phyloP scores from a whole-genome alignment of 2,888 invertebrate species.

The Meliscaeva auricollis region DNA sequence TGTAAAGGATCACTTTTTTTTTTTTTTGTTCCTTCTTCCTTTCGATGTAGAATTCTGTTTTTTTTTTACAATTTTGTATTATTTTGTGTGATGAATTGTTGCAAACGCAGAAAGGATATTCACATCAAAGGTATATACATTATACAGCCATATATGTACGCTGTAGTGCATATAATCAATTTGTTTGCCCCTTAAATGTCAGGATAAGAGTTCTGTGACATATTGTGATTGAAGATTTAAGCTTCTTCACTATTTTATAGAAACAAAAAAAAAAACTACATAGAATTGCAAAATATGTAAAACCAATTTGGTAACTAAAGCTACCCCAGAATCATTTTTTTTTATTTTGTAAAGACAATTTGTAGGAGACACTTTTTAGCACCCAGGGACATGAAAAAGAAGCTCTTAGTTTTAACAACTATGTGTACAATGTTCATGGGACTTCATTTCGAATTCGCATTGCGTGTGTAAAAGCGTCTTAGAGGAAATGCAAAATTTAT shows the following conservation, averaged over 20 bases:
- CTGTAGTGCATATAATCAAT: conserved; percentile 28
- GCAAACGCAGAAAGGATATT: conserved; percentile 23
- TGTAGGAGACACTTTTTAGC: background rate
- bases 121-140: background rate
- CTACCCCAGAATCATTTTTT: background rate
- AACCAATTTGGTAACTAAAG: conserved; percentile 13
- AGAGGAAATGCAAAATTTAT: conserved; percentile 9
- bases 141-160: background rate
- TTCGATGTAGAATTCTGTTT: background rate
- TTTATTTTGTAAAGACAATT: background rate
- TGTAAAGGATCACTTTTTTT: conserved; percentile 54
- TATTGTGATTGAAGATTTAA: conserved; percentile 36
- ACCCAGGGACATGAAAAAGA: background rate
- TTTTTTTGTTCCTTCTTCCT: too few species aligned
- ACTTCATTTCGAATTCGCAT: background rate
- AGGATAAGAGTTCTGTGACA: conserved; percentile 38
- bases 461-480: background rate
- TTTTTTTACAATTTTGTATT: conserved; percentile 24
- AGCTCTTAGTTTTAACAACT: background rate
- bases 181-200: conserved; percentile 36
- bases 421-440: too few species aligned
- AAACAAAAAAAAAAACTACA: background rate
- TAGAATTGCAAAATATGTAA: conserved; percentile 13
- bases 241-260: conserved; percentile 5
- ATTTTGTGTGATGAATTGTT: conserved; percentile 47